A percentile compares a stretch with the other conserved stretches of the same genome.
These are phyloP conservation scores for Cricetomys ansorgei DNA, from an alignment of 2,113 vertebrate genomes.

Conservation along the genomic window DNA sequence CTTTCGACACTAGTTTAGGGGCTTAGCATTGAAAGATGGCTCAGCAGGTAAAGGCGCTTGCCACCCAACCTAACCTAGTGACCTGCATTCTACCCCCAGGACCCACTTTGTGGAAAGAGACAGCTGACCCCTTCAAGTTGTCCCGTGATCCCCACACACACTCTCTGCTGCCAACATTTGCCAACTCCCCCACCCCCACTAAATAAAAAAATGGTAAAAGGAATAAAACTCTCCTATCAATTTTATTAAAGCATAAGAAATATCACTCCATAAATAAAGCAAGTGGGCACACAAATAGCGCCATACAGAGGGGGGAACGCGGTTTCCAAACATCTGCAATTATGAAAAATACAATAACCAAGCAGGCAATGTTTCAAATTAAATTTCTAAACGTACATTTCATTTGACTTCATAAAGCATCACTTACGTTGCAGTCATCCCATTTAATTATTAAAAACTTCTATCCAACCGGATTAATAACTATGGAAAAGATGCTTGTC, in stretches of 20 bases:
- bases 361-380: conserved; percentile 73
- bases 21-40: conserved; percentile 10
- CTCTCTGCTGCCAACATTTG: background rate
- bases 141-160: background rate
- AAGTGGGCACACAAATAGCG: conserved; percentile 40
- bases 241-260: conserved; percentile 65
- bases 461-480: conserved; percentile 77
- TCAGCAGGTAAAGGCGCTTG: background rate
- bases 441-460: conserved; percentile 80
- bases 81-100: background rate
- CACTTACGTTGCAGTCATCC: conserved; percentile 67
- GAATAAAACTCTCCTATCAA: conserved; percentile 46
- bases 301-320: conserved; percentile 34
- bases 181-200: too few species aligned
- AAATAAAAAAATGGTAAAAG: background rate
- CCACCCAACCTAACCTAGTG: too few species aligned
- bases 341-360: conserved; percentile 74
- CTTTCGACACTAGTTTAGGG: conserved; percentile 40
- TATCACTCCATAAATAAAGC: conserved; percentile 68
- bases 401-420: conserved; percentile 78
- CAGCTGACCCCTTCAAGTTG: too few species aligned
- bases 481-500: conserved; percentile 66
- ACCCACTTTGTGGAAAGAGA: background rate
- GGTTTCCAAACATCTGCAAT: conserved; percentile 62
- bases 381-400: conserved; percentile 78